Base-by-base conservation (phyloP, 2,888 invertebrate species). In the Ochropleura leucogaster region DNA sequence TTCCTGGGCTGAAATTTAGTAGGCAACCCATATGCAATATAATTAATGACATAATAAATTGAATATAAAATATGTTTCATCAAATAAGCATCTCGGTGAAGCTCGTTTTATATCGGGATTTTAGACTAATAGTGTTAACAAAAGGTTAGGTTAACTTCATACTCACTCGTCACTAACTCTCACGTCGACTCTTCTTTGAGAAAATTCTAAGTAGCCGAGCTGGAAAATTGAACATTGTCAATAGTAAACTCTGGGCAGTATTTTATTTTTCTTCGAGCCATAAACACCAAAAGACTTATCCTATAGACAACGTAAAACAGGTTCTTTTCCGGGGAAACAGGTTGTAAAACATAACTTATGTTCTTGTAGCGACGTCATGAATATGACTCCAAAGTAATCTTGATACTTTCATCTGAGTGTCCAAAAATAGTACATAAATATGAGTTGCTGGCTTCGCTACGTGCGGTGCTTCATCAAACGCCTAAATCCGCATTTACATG, bases 401-500 rank as follows among this genome's bases (percentile, higher is more conserved):
- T 68, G 68, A 80, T 75, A 90, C 91, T 92, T 92, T 92, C 92
- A 90, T 92, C 89, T 86, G 85, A 81, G 87, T 87, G 86, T 86
- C 90, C 89, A 87, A 90, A 90, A 90, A 89, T 89, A 88, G 86
- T 82, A 81, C 84, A 85, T 80, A 86, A 88, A 88, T 89, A 89
- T 90, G 87, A 89, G 74, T 82, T 80, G 82, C 76, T 81, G 70
- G 69, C 64, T 71, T 76, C 68, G 62, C 68, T 83, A 92, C 92
- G 92, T 92, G 93, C 88, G 76, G 85, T 88, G 95, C 93, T 89
- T 95, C 93, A 93, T 93, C 94, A 95, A 94, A 93, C 92, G 90
- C 93, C 93, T 89, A 94, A 95, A 95, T 93, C 94, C 92, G 93
- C 87, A 90, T 94, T 94, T 93, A 92, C 93, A 95, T 94, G 93